Evolutionary conservation across 2,113 vertebrate genomes (phyloP), one percentile per base, ranked within the genome.

Genomic region (Hydrolagus affinis): DNA sequence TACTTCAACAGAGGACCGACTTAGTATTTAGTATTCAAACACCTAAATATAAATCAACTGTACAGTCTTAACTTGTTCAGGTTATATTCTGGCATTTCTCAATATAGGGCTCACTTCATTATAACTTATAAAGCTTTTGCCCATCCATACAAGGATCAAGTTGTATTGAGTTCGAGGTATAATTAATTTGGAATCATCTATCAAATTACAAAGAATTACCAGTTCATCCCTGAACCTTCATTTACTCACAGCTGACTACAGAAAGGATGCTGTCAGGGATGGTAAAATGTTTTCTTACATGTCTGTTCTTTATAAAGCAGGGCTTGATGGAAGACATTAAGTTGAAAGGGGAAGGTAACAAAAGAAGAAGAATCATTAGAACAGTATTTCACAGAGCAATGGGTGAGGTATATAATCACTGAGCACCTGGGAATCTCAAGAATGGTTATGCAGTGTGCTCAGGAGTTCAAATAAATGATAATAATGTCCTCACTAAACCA

Each of bases 281-380:
- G 25, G 60, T 64, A 83, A 83, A 83, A 83, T 66, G 66, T 68
- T 83, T 83, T 64, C 78, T 83, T 83, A 83, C 78, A 83, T 83
- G 60, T 83, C 10, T 83, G 59, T 80, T 80, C 77, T 80, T 80
- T 83, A 66, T 66, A 83, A 66, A 83, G 78, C 60, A 83, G 60
- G 78, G 78, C 78, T 83, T 83, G 78, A 83, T 83, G 78, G 78
- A 83, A 83, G 62, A 83, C 62, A 83, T 83, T 60, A 83, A 68
- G 78, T 68, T 83, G 78, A 83, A 83, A 83, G 66, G 28, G 60
- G 62, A 32, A 83, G 78, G 60, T 62, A 83, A 62, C 25, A 83
- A 83, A 56, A 72, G 23, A 72, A 83, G 60, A 83, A 83, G 59
- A 64, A 83, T 66, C 77, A 83, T 68, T 68, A 83, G 66, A 83